Base-by-base conservation (phyloP, 2,113 vertebrate genomes). In the Tympanuchus pallidicinctus region DNA sequence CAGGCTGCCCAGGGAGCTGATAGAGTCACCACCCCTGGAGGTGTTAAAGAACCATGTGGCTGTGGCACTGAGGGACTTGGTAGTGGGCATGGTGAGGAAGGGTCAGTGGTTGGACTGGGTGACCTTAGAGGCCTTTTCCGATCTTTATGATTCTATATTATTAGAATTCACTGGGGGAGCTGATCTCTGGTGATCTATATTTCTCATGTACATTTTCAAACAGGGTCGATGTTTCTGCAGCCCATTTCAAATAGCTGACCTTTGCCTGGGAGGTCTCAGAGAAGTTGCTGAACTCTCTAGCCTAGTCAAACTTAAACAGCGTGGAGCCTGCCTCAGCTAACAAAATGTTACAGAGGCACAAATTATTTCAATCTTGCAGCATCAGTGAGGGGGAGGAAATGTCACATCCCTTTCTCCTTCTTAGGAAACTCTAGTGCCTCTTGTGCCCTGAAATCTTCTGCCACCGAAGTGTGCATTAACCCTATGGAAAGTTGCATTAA, bases 381-480 rank as follows among this genome's bases (percentile, higher is more conserved):
- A 79, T 20, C 60, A 60, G 5, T 24, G 38, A 75, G 28, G 56
- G 57, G 18, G 7, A 60, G 34, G 28, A 81, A 91, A 75, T 42
- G 34, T 24, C 47, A 34, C 0, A 1, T n/a, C 36, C 20, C 5
- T 4, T 74, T 74, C 34, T 75, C 0, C 13, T 74, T 70, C 42
- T 12, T 25, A 22, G 3, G 81, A 86, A 32, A 4, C 42, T 83
- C 32, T 2, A 0, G 5, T 56, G 30, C 25, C 1, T 7, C 20
- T 61, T 40, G 56, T 0, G 4, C 21, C 21, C n/a, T 8, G 43
- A 25, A 60, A 22, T 13, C 36, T 69, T 3, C 0, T 1, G 40
- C 13, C 24, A 48, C 1, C 2, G 14, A 45, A 54, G 34, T 14
- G n/a, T 40, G 10, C 10, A 3, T 16, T 38, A 38, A 57, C 16